Conservation (phyloP, 2,797 vertebrate genomes). For the Natrix natrix region DNA sequence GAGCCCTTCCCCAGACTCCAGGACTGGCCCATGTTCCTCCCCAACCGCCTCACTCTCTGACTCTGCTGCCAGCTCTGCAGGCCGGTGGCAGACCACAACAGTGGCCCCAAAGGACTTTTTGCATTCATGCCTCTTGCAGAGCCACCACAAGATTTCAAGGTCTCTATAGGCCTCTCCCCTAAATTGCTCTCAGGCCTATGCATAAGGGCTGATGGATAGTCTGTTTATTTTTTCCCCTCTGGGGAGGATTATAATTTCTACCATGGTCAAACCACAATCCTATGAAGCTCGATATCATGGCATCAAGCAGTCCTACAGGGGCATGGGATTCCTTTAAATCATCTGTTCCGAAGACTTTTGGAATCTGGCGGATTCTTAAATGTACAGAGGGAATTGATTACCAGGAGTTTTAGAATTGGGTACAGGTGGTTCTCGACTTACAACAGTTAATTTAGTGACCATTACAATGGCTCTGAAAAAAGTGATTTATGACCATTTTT, state of each 20-base stretch:
- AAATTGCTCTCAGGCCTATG: not conserved
- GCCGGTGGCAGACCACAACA: too few relatives aligned
- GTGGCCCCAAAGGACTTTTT: not conserved
- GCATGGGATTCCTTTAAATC: not conserved
- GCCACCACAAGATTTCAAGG: not conserved
- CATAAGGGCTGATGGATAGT: not conserved
- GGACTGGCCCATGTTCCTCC: too few relatives aligned
- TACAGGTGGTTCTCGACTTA: not conserved
- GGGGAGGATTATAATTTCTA: not conserved
- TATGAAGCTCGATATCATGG: not conserved
- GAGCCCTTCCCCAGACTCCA: too few relatives aligned
- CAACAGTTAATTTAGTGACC: too few relatives aligned
- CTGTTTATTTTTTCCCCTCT: not conserved
- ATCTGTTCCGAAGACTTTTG: not conserved
- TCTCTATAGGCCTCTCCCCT: not conserved
- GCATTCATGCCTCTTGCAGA: not conserved
- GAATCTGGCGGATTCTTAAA: not conserved
- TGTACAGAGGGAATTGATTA: not conserved
- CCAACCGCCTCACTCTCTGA: too few relatives aligned
- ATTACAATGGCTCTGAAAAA: too few relatives aligned
- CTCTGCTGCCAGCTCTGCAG: too few relatives aligned
- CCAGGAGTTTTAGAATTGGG: not conserved
- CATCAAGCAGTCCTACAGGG: not conserved
- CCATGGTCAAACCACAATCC: not conserved
- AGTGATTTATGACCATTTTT: too few relatives aligned